phyloP scores from a whole-genome alignment of 2,113 vertebrate genomes.

The Ageneiosus marmoratus region DNA sequence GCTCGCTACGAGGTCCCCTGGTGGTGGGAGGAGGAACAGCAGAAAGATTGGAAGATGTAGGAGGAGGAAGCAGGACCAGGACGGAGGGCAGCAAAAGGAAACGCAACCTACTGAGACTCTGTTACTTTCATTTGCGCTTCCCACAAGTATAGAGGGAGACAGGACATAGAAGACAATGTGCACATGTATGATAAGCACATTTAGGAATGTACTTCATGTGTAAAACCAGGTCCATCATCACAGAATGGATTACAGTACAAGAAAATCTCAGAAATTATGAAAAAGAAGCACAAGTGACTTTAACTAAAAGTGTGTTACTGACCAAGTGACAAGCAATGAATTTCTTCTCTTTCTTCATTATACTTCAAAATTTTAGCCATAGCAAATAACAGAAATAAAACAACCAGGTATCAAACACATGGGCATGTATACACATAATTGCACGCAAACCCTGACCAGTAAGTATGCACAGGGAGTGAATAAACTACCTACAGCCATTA shows the following conservation, averaged over 20 bases:
- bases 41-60: constrained; percentile 47
- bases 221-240: not conserved
- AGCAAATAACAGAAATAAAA: not conserved
- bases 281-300: not conserved
- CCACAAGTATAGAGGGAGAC: constrained; percentile 63
- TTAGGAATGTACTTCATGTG: not conserved
- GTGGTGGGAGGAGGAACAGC: constrained; percentile 55
- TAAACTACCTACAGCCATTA: constrained; percentile 34
- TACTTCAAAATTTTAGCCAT: not conserved
- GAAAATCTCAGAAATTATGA: not conserved
- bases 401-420: not conserved
- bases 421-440: not conserved
- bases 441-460: not conserved
- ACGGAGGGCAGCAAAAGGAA: constrained; percentile 61
- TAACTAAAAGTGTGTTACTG: constrained; percentile 16
- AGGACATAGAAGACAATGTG: not conserved
- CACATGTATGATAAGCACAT: constrained; percentile 1
- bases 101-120: constrained; percentile 72
- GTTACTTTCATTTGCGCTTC: constrained; percentile 77
- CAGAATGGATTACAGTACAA: not conserved
- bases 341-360: not conserved
- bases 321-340: not conserved
- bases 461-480: constrained; percentile 3
- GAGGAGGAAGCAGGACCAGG: constrained; percentile 53
- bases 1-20: constrained; percentile 52